A percentile compares a stretch with the other conserved stretches of the same genome.
Evolutionary conservation across 2,797 vertebrate species (phyloP).

Genomic region (Pteronotus mesoamericanus): DNA sequence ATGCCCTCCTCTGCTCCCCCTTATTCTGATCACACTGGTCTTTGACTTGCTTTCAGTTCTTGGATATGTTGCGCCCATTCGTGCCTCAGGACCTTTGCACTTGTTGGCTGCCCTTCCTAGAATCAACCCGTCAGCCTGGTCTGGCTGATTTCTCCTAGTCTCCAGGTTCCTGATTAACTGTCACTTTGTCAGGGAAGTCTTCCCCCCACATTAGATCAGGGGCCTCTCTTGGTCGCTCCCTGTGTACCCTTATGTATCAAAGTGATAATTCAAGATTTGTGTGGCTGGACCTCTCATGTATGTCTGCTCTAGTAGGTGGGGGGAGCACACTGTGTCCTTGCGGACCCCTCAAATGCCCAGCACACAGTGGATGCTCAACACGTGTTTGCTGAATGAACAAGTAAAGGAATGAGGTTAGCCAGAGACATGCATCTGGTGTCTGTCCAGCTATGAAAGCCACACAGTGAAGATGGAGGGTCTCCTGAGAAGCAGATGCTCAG

Average conservation of each 20-base stretch:
- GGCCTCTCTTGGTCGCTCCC: not conserved
- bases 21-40: too few species aligned
- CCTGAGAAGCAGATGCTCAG: not conserved
- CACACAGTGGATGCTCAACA: not conserved
- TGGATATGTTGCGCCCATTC: not conserved
- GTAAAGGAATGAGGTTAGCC: not conserved
- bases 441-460: not conserved
- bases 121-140: not conserved
- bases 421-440: not conserved
- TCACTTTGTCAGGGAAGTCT: not conserved
- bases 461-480: not conserved
- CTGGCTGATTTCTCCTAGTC: not conserved
- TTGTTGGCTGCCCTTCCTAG: not conserved
- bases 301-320: not conserved
- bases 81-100: not conserved
- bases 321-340: not conserved
- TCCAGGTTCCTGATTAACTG: not conserved
- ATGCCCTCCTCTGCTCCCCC: not conserved
- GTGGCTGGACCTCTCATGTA: accelerated
- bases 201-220: not conserved
- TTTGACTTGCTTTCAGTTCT: not conserved
- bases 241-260: accelerated
- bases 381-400: not conserved
- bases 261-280: not conserved
- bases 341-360: not conserved